These are phyloP conservation scores for Subanguina moxae DNA, from an alignment of 1,140 invertebrate species.

Conservation along the genomic window DNA sequence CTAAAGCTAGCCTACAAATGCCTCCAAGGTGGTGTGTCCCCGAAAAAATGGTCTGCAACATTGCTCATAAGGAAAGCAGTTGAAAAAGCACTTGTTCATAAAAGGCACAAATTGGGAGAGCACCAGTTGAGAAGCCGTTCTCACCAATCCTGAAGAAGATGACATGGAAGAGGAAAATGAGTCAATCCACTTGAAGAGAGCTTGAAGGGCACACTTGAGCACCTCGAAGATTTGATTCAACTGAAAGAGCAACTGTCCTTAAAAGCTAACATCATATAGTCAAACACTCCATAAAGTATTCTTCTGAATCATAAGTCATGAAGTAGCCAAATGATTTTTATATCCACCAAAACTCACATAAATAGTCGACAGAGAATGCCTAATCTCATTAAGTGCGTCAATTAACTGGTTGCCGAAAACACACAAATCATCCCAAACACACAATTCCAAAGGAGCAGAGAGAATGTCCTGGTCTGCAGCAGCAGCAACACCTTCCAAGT, in stretches of 20 bases:
- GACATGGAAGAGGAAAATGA: slow-evolving; percentile 15
- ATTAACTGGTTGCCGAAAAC: slow-evolving; percentile 54
- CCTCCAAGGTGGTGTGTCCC: slow-evolving; percentile 29
- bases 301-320: background rate
- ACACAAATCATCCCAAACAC: slow-evolving; percentile 56
- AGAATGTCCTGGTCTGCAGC: slow-evolving; percentile 30
- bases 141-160: slow-evolving; percentile 14
- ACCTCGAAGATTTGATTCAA: slow-evolving; percentile 30
- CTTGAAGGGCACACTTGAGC: slow-evolving; percentile 31
- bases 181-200: slow-evolving; percentile 40
- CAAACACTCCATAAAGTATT: slow-evolving; percentile 13
- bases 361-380: slow-evolving; percentile 47
- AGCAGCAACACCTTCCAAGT: slow-evolving; percentile 22
- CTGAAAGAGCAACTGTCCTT: slow-evolving; percentile 17
- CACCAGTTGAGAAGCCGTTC: slow-evolving; percentile 35
- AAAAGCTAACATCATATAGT: background rate
- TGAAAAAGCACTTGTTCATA: slow-evolving; percentile 41
- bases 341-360: slow-evolving; percentile 32
- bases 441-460: slow-evolving; percentile 50
- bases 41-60: slow-evolving; percentile 20
- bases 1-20: slow-evolving; percentile 33
- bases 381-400: slow-evolving; percentile 49
- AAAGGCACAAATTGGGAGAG: slow-evolving; percentile 46
- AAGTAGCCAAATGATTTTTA: background rate
- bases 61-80: slow-evolving; percentile 40